Conservation (phyloP, 2,797 vertebrate genomes). For the Alca torda region DNA sequence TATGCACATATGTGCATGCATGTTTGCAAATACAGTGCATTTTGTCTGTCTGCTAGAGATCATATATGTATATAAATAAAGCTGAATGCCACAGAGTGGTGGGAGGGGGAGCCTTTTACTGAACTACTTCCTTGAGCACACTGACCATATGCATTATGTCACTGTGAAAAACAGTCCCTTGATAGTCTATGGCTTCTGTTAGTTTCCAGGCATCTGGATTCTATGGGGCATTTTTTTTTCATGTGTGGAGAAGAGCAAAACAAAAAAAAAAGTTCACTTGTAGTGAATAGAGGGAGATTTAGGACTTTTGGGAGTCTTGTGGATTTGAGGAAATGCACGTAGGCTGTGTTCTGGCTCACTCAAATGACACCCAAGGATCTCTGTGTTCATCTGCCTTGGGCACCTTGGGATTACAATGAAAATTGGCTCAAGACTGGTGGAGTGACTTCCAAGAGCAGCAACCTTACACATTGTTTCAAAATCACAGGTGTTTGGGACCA, state of each 20-base stretch:
- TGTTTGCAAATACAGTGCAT: background rate
- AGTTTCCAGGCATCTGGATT: background rate
- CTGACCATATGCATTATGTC: background rate
- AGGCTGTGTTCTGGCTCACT: background rate
- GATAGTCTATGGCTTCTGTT: background rate
- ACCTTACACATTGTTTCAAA: background rate
- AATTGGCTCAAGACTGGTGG: background rate
- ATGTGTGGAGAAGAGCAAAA: background rate
- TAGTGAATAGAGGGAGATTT: background rate
- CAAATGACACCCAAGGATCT: background rate
- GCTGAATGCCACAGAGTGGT: background rate
- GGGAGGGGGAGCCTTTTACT: background rate
- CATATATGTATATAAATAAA: background rate
- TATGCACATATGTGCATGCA: background rate
- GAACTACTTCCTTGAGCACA: accelerated
- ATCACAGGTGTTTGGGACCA: background rate
- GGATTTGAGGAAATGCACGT: background rate
- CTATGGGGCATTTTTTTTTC: background rate
- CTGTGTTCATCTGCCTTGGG: background rate
- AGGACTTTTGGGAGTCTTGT: background rate
- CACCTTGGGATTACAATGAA: background rate
- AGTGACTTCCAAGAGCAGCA: background rate
- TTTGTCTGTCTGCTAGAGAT: background rate
- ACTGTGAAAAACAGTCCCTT: background rate
- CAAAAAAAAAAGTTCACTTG: background rate